Evolutionary conservation across 2,888 invertebrate species (phyloP), one percentile per base, ranked within the genome.

Genomic region (Elmis aenea): DNA sequence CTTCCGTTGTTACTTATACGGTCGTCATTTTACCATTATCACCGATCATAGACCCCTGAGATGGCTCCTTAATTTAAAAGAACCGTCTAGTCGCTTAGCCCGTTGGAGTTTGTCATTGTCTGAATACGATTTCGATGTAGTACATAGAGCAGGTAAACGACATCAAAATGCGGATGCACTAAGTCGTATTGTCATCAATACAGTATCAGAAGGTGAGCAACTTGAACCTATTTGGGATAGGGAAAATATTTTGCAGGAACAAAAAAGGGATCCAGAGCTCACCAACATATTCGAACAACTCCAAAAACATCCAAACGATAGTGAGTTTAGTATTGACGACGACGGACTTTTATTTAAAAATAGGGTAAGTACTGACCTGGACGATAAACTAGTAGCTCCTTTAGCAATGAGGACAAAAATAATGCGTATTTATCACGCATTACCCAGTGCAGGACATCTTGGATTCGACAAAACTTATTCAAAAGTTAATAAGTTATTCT

Each of bases 381-480:
- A n/a, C n/a, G n/a, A n/a, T n/a, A n/a, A n/a, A n/a, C 5, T 50
- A 10, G 24, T 46, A 12, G 27, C 34, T 5, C 50, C 50, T 5
- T 15, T 12, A 20, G 6, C 14, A 8, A 26, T 48, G 8, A 25
- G 31, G 3, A 4, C 8, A 3, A 32, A 43, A 12, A 27, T 45
- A 5, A n/a, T 57, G 1, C 11, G 35, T 12, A 32, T 43, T 10
- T 45, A 45, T 25, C 58, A 57, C 36, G 38, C 47, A 16, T 29
- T 46, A 12, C 43, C 46, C 2, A 33, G 49, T 5, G 42, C 46
- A 10, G 51, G 55, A 8, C 60, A 61, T 42, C 49, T 41, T 16
- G 57, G 58, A n/a, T 33, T 50, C n/a, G 43, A 55, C 8, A 51
- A 53, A 33, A 59, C 59, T 1, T 36, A 39, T 3, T 35, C 33